Percentiles rank a stretch among this genome's conserved stretches.
Conservation (phyloP, 1,140 invertebrate genomes). For the Pectinophora gossypiella region DNA sequence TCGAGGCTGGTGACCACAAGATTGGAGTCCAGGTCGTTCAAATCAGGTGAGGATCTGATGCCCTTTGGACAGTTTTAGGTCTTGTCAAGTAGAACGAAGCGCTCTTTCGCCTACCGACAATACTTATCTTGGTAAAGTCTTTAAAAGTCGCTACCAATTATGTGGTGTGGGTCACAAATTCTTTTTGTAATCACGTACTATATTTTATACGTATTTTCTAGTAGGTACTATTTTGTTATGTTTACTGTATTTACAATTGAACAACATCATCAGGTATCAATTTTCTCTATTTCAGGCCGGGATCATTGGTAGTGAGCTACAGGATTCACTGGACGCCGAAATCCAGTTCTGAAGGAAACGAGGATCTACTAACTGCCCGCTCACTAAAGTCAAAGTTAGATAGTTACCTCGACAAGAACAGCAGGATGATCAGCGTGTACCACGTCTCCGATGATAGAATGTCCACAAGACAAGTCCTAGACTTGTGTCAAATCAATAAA, state of each 20-base stretch:
- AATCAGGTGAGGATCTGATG: conserved; percentile 77
- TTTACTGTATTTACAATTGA: no score
- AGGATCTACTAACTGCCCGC: conserved; percentile 73
- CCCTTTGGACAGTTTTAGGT: no score
- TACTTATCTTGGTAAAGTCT: no score
- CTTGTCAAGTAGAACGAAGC: no score
- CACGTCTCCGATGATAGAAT: conserved; percentile 72
- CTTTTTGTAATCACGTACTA: no score
- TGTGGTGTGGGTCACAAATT: no score
- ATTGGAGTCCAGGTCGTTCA: conserved; percentile 79
- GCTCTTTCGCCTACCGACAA: no score
- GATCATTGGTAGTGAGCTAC: conserved; percentile 79
- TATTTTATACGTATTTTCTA: neutral
- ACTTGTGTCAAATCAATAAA: conserved; percentile 85
- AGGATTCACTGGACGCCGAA: conserved; percentile 79
- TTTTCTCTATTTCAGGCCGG: conserved; percentile 74
- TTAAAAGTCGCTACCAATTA: no score
- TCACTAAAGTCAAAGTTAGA: conserved; percentile 68
- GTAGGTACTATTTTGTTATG: no score
- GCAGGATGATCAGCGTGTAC: conserved; percentile 75
- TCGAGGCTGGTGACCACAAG: conserved; percentile 73
- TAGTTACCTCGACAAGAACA: conserved; percentile 65
- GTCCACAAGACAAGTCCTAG: conserved; percentile 73
- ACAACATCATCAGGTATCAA: no score
- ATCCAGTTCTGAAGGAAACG: conserved; percentile 51